Evolutionary conservation across 64 coral and sea anemone genomes (phyloP), one percentile per base, ranked within the genome.

Genomic region (Montipora sp.): DNA sequence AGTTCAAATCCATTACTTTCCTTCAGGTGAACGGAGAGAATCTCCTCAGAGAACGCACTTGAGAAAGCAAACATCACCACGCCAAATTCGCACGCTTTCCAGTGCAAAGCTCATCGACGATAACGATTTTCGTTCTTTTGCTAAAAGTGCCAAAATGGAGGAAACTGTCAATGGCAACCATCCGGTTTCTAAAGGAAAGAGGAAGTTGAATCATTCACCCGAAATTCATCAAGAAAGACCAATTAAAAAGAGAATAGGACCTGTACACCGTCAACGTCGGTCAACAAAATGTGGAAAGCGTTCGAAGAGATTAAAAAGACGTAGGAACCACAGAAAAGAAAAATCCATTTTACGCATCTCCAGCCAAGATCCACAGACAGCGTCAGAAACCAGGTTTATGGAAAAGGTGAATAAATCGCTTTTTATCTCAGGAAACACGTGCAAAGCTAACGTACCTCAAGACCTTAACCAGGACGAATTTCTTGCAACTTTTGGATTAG

Each of bases 11-110:
- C 82, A 85, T 72, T 85, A 85, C 45, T 85, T 85, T 72, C 82
- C 82, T 50, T 85, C 82, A 47, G 82, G 82, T 69, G 82, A 85
- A 85, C 82, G 82, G 21, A 85, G 50, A 47, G 71, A 61, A 50
- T 71, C 19, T 21, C 45, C 66, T 11, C 45, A 7, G n/a, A 85
- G 65, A 71, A 48, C 19, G 13, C 24, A 10, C 51, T 59, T 20
- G 10, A 85, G 82, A 85, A 85, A 85, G n/a, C 82, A 85, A 72
- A 19, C 44, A 3, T 68, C 11, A 21, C 82, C 82, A 20, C 82
- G 82, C n/a, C 49, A 63, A 85, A 44, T 85, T 85, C 45, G 68
- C 12, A 6, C 7, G 2, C 44, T 48, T 72, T 22, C 16, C 8
- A 85, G 19, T 7, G n/a, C 66, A 44, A 72, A 50, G 5, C 44